These are phyloP conservation scores for Synanthedon vespiformis DNA, from an alignment of 2,888 invertebrate species.

Conservation along the genomic window DNA sequence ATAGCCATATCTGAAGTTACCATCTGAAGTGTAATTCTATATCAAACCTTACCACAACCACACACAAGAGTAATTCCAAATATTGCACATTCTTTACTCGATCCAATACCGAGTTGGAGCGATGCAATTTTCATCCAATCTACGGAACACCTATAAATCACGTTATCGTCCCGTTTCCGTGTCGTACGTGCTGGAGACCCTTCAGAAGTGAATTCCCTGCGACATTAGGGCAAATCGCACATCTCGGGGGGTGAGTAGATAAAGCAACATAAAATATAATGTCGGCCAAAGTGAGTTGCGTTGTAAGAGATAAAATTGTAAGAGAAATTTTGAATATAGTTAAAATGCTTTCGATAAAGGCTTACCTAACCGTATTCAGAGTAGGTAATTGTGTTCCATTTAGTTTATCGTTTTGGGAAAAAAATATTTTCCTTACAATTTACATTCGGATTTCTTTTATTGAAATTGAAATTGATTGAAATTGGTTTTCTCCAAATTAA, in stretches of 20 bases:
- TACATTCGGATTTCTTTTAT: too few species aligned
- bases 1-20: too few species aligned
- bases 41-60: too few species aligned
- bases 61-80: too few species aligned
- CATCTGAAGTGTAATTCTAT: too few species aligned
- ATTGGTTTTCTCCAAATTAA: too few species aligned
- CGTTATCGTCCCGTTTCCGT: neutral
- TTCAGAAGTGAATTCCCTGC: conserved; percentile 18
- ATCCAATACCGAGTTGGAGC: too few species aligned
- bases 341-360: neutral
- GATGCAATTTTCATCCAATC: neutral
- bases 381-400: too few species aligned
- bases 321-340: neutral
- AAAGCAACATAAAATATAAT: conserved; percentile 32
- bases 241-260: conserved; percentile 26
- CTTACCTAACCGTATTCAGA: neutral
- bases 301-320: neutral
- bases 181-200: neutral
- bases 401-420: too few species aligned
- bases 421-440: too few species aligned
- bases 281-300: conserved; percentile 15
- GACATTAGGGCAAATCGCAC: conserved; percentile 33
- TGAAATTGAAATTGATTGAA: too few species aligned
- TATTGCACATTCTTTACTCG: too few species aligned
- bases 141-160: neutral